Evolutionary conservation across 2,113 vertebrate species (phyloP), one percentile per base, ranked within the genome.

Genomic region (Percopsis transmontana): DNA sequence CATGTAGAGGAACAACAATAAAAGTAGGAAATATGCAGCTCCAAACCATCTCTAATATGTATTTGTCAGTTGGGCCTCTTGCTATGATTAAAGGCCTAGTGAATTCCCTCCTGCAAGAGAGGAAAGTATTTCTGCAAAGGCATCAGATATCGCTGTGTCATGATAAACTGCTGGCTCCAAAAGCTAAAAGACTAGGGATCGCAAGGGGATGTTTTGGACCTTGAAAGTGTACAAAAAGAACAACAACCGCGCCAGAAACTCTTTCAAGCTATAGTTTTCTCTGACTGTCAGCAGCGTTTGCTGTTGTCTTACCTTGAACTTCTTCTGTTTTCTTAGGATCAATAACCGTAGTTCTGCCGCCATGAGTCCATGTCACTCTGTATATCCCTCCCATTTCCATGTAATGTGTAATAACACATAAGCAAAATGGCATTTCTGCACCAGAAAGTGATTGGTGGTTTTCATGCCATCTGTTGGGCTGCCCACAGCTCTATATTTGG

Each of bases 71-170:
- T 85, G 79, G 83, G 77, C 83, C 80, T 68, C 79, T 77, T 58
- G 70, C 76, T 68, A 83, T 92, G 89, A 91, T 92, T 90, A 91
- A 92, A 89, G 74, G 82, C 76, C 85, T 61, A 27, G 68, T 72
- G 83, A 84, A 90, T 87, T 88, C 78, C 86, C 87, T 82, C 79
- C 82, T 84, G 85, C 80, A 77, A 80, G 76, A 87, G 83, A 73
- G 78, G 76, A 84, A 85, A 85, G 83, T 89, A 87, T 89, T 89
- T 91, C 80, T 89, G 84, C 86, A 89, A 92, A 92, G 89, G 87
- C 90, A 91, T 92, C 89, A 91, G 91, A 92, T 92, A 91, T 87
- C 80, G 74, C 79, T 60, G 79, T 75, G 85, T 88, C 79, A 72
- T 90, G 89, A 92, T 91, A 80, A 89, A 91, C 73, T 81, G 80